A percentile compares a stretch with the other conserved stretches of the same genome.
These are phyloP conservation scores for Cristatella mucedo DNA, from an alignment of 2,888 invertebrate species.

Conservation along the genomic window DNA sequence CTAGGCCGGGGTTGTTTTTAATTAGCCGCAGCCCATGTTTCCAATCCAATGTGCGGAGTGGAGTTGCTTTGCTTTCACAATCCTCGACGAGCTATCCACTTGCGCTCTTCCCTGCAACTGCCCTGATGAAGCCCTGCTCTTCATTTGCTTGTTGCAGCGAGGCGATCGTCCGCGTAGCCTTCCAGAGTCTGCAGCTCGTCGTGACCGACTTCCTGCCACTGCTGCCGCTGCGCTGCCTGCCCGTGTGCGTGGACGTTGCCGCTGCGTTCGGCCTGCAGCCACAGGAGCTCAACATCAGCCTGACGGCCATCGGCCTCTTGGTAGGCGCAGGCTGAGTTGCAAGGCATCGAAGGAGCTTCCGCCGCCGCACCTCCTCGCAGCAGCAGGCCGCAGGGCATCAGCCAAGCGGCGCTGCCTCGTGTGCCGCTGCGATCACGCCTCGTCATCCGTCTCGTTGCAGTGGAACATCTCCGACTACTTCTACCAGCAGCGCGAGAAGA, in stretches of 20 bases:
- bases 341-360: no score
- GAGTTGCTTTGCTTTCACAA: not conserved
- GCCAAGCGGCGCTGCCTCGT: no score
- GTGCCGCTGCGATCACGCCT: not conserved
- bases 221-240: slow-evolving; percentile 78
- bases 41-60: not conserved
- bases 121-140: no score
- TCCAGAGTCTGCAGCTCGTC: slow-evolving; percentile 84
- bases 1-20: no score
- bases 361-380: no score
- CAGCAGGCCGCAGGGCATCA: no score
- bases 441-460: slow-evolving; percentile 43
- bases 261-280: slow-evolving; percentile 90
- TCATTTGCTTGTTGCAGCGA: slow-evolving; percentile 43
- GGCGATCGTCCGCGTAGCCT: slow-evolving; percentile 75
- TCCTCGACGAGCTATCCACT: not conserved
- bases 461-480: slow-evolving; percentile 98
- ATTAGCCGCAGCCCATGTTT: no score
- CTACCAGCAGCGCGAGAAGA: slow-evolving; percentile 69
- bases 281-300: slow-evolving; percentile 85
- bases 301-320: slow-evolving; percentile 90
- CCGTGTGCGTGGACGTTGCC: slow-evolving; percentile 74
- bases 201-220: slow-evolving; percentile 83
- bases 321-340: slow-evolving; percentile 42
- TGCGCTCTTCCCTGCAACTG: no score